Base-by-base conservation (phyloP, 2,888 invertebrate genomes). In the Eledona agricola region DNA sequence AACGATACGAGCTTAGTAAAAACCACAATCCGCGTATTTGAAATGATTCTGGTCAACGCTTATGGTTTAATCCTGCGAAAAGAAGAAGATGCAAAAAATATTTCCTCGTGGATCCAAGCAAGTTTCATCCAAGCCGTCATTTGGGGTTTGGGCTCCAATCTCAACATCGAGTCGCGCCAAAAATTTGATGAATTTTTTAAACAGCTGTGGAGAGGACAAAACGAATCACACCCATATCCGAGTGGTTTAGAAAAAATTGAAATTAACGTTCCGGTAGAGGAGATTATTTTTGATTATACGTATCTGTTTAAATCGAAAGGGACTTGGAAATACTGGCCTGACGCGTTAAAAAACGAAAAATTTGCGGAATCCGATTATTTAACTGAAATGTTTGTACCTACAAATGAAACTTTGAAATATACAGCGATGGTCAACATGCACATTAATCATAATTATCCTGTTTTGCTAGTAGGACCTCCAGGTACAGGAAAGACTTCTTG, bases 91-190 rank as follows among this genome's bases (percentile, higher is more conserved):
- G 75, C 49, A 65, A 79, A 78, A 57, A 77, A 81, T 58, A 64
- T 81, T 6, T 63, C 73, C 3, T 63, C 72, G 56, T 81, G 81
- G 81, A 71, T 77, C 4, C 80, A 84, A 72, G 79, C 79, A 5
- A 75, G 80, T 2, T 69, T 82, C 5, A 66, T 83, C 26, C 80
- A 72, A 56, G 69, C 84, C 52, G 74, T 89, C 19, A 80, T 87
- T 1, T 93, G 94, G 93, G 90, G 91, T 1, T 77, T 93, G 15
- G 93, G 86, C 0, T 92, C 91, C 0, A 72, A 74, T 4, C 67
- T 82, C 12, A 78, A 81, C 59, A 66, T 65, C 1, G 74, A 79
- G 32, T 78, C 80, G 1, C 67, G 66, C 15, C 22, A 38, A 1
- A 65, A 67, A 47, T 76, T 79, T 32, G 76, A 79, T 46, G 66